Base-by-base conservation (phyloP, 2,888 invertebrate species). In the Disparrhopalites patrizii region DNA sequence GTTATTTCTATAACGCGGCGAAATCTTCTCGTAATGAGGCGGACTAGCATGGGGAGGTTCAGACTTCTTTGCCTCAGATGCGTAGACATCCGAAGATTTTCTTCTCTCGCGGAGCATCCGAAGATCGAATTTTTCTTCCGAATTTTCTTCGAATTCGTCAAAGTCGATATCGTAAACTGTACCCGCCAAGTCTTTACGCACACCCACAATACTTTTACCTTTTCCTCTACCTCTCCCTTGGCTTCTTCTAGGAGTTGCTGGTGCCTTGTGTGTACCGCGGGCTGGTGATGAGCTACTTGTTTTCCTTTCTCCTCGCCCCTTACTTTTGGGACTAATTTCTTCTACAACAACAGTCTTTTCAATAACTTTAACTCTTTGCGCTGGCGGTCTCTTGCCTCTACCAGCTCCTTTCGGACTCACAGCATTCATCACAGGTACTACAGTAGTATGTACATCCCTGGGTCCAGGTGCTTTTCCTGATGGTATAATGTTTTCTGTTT, bases 141-240 rank as follows among this genome's bases (percentile, higher is more conserved):
- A 84, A 47, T 77, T 77, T 58, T 77, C 77, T 61, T 77, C 77
- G 67, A 90, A 86, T 77, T 92, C 91, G 76, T 92, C 91, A 70
- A 91, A 88, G 78, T 91, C 87, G 72, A 89, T 85, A 78, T 90
- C 93, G 76, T 91, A 93, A 1, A 93, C 93, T 1, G 93, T 93
- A 8, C 93, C 78, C 27, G 75, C 76, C 31, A 78, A 70, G 64
- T 76, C 77, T 54, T 77, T 77, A 7, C 73, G 50, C 0, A 70
- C 67, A 1, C 69, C 72, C 23, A 72, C 68, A 13, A 72, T 30
- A n/a, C 28, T 18, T 65, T 71, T 78, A 2, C 81, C 81, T 43
- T 82, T 78, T 1, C 82, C 82, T 71, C 80, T 76, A 1, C 84
- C 81, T 18, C 84, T 81, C 60, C 83, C 81, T 18, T 82, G 81